These are phyloP conservation scores for Poeciliopsis occidentalis DNA, from an alignment of 2,113 vertebrate species.

Conservation along the genomic window DNA sequence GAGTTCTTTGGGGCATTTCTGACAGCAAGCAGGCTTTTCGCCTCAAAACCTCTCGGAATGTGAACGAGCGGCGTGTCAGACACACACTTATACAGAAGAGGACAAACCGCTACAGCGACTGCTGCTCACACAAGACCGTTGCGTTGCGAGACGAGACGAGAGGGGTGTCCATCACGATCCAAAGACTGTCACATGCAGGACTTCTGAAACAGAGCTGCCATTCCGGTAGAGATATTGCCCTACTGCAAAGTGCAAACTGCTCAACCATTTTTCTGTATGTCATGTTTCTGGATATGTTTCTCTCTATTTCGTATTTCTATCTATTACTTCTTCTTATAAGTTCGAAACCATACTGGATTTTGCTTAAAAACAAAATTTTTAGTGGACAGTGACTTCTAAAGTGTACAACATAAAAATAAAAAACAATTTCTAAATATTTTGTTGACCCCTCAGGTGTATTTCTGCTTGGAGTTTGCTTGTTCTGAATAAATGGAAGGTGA, in stretches of 20 bases:
- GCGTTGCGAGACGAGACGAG: slow-evolving; percentile 3
- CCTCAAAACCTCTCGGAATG: background rate
- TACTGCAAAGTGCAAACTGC: background rate
- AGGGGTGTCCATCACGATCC: slow-evolving; percentile 1
- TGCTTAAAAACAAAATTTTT: no score
- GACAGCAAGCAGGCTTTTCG: slow-evolving; percentile 13
- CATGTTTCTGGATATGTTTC: background rate
- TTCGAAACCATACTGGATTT: no score
- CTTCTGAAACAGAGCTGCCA: background rate
- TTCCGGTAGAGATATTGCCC: background rate
- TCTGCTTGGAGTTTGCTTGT: no score
- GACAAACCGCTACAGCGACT: background rate
- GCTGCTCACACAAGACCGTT: background rate
- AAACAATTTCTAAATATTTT: no score
- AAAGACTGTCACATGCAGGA: slow-evolving; percentile 1
- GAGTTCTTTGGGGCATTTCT: slow-evolving; percentile 11
- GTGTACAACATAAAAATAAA: no score
- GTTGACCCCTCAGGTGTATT: no score
- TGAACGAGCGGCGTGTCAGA: background rate
- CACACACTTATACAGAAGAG: background rate
- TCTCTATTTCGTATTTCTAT: background rate
- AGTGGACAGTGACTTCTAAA: no score
- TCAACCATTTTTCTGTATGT: background rate
- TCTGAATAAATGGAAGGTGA: background rate
- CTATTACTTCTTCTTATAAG: background rate